Percentiles rank a stretch among this genome's conserved stretches.
phyloP scores from a whole-genome alignment of 2,888 invertebrate species.

The Marasmarcha lunaedactyla region DNA sequence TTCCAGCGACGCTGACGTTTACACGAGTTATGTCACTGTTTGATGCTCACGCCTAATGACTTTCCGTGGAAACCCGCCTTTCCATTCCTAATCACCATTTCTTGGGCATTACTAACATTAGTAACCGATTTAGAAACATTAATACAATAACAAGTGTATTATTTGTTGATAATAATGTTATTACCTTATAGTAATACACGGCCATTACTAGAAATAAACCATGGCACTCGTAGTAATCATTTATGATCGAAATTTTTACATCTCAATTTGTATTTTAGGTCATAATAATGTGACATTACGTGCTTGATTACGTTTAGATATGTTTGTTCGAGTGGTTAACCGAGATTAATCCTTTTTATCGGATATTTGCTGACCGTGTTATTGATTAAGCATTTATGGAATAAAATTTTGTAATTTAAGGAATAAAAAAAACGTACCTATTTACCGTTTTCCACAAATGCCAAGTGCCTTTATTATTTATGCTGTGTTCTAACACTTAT shows the following conservation, averaged over 20 bases:
- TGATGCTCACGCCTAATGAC: slow-evolving; percentile 15
- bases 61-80: slow-evolving; percentile 10
- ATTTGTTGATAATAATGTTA: slow-evolving; percentile 4
- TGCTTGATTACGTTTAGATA: no score
- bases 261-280: no score
- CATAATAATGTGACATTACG: background rate
- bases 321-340: no score
- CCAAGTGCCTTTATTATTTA: no score
- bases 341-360: no score
- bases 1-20: no score
- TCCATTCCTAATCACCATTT: slow-evolving; percentile 28
- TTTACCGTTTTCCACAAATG: no score
- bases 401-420: no score
- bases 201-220: slow-evolving; percentile 12
- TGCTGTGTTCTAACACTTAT: no score
- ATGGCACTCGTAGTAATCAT: background rate
- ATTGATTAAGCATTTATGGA: no score
- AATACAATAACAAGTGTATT: slow-evolving; percentile 37
- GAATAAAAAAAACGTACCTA: no score
- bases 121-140: slow-evolving; percentile 34
- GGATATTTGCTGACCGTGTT: no score
- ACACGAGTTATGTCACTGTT: slow-evolving; percentile 12
- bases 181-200: slow-evolving; percentile 8
- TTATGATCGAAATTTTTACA: background rate
- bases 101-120: slow-evolving; percentile 39